These are phyloP conservation scores for Hirundo rustica DNA, from an alignment of 2,797 vertebrate genomes.

Conservation along the genomic window DNA sequence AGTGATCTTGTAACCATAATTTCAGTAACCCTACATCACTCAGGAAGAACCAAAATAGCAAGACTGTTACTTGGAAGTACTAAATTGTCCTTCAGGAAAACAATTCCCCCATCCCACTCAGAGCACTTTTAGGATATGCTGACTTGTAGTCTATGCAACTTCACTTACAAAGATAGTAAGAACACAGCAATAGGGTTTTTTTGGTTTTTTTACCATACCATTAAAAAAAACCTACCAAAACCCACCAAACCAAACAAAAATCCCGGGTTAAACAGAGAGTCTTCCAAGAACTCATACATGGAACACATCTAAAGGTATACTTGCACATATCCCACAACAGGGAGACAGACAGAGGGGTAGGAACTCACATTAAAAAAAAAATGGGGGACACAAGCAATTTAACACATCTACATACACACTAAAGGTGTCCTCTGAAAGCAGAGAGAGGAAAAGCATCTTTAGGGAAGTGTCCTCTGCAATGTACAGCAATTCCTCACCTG, in stretches of 20 bases:
- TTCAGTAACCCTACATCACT: background rate
- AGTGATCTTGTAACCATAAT: background rate
- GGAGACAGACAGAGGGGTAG: background rate
- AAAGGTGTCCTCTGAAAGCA: background rate
- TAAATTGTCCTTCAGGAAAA: background rate
- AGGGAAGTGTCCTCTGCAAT: background rate
- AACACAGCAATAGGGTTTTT: background rate
- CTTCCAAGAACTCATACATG: background rate
- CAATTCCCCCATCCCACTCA: background rate
- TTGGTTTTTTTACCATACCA: background rate
- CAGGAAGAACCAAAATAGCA: background rate
- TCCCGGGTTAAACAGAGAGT: background rate
- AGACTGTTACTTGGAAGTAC: background rate
- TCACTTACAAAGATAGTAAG: background rate
- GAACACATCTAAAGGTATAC: background rate
- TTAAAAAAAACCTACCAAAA: background rate
- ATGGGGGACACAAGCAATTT: background rate
- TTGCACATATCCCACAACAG: background rate
- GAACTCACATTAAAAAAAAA: background rate
- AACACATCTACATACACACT: background rate
- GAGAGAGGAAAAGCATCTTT: background rate
- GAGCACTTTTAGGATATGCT: background rate
- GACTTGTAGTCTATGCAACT: background rate
- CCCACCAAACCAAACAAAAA: background rate
- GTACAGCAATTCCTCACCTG: conserved; percentile 80